These are phyloP conservation scores for Meloidogyne exigua DNA, from an alignment of 1,140 invertebrate species.

Conservation along the genomic window DNA sequence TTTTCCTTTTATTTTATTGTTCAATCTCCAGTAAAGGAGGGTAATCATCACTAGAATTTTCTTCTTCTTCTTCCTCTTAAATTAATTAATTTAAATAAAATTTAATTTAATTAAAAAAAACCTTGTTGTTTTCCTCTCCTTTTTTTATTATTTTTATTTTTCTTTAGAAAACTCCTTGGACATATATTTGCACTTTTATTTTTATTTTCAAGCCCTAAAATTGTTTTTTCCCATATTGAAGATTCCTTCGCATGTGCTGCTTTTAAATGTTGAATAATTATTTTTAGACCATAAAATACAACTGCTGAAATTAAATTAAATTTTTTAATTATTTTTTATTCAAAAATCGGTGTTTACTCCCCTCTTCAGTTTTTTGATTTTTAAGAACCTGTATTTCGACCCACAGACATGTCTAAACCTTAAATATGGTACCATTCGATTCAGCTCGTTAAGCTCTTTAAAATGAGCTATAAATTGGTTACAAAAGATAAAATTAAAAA, in stretches of 20 bases:
- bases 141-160: no score
- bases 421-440: no score
- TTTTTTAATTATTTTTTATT: no score
- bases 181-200: neutral
- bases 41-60: neutral
- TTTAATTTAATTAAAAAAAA: no score
- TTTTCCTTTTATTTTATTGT: neutral
- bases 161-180: neutral
- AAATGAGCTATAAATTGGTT: no score
- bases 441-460: no score
- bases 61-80: neutral
- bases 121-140: neutral
- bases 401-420: no score
- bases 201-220: neutral
- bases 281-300: conserved; percentile 36
- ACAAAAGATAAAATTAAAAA: no score
- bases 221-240: conserved; percentile 24
- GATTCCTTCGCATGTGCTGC: conserved; percentile 37
- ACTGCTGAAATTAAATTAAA: conserved; percentile 30
- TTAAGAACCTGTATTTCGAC: no score
- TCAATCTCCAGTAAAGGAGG: conserved; percentile 1
- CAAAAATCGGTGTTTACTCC: no score
- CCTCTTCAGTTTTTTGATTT: no score
- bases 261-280: conserved; percentile 30
- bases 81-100: no score